Conservation (phyloP, 2,797 vertebrate species). For the Toxotes lorentzi region DNA sequence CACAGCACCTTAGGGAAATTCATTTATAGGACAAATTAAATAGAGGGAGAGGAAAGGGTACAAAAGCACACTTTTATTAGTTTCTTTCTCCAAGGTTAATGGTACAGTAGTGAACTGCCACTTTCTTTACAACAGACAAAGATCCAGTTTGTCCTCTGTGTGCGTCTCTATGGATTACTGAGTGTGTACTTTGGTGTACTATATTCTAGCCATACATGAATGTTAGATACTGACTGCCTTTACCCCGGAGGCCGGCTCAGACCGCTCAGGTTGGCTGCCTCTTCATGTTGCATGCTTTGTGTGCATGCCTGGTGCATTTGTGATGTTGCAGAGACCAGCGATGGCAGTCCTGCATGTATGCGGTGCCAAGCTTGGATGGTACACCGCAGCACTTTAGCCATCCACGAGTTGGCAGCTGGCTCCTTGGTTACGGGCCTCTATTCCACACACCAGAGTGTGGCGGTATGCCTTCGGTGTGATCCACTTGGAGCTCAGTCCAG, state of each 20-base stretch:
- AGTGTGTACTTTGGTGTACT: conserved; percentile 45
- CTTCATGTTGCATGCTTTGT: conserved; percentile 55
- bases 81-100: conserved; percentile 69
- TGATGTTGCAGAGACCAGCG: conserved; percentile 47
- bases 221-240: conserved; percentile 45
- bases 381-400: conserved; percentile 28
- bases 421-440: conserved; percentile 25
- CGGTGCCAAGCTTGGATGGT: conserved; percentile 51
- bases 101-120: conserved; percentile 42
- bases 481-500: conserved; percentile 43
- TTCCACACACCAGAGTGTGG: conserved; percentile 26
- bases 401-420: conserved; percentile 42
- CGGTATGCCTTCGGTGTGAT: conserved; percentile 42
- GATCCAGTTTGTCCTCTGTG: conserved; percentile 64
- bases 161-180: conserved; percentile 38
- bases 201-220: conserved; percentile 38
- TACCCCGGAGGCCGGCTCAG: conserved; percentile 44
- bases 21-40: conserved; percentile 70
- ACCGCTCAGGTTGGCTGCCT: conserved; percentile 58
- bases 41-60: conserved; percentile 40
- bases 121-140: conserved; percentile 31
- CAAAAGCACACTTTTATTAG: conserved; percentile 58
- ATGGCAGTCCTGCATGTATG: conserved; percentile 16
- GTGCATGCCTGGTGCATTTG: conserved; percentile 46
- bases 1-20: conserved; percentile 54